Conservation (phyloP, 2,888 invertebrate species). For the Hirtodrosophila histrioides region DNA sequence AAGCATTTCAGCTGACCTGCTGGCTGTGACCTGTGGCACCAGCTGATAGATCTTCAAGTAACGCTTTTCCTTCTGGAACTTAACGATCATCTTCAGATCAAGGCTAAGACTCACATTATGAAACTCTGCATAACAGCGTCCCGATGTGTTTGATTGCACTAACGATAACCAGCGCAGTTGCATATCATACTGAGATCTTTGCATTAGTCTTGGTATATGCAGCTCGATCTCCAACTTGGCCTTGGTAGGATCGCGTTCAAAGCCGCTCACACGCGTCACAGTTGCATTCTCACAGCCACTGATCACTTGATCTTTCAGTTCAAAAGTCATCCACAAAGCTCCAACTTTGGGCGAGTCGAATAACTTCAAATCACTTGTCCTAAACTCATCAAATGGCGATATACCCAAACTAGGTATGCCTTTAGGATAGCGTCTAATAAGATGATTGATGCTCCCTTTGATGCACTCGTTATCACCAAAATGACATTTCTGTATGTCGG, state of each 20-base stretch:
- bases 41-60: conserved; percentile 24
- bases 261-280: conserved; percentile 28
- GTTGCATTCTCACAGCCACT: conserved; percentile 41
- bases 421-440: conserved; percentile 26
- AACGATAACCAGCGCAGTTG: conserved; percentile 16
- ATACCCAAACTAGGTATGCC: conserved; percentile 27
- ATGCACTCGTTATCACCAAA: conserved; percentile 43
- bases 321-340: conserved; percentile 17
- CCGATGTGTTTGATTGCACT: conserved; percentile 21
- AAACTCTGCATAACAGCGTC: conserved; percentile 18
- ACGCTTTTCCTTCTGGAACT: conserved; percentile 29
- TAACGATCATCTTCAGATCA: conserved; percentile 20
- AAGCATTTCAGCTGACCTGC: conserved; percentile 15
- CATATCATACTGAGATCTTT: conserved; percentile 24
- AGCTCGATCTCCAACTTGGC: conserved; percentile 13
- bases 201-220: conserved; percentile 14
- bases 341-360: conserved; percentile 14
- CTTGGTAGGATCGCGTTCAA: conserved; percentile 34
- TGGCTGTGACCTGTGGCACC: conserved; percentile 3
- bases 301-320: conserved; percentile 10
- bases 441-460: conserved; percentile 24
- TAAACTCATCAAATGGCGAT: conserved; percentile 21
- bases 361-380: conserved; percentile 12
- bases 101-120: conserved; percentile 25
- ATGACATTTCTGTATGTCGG: conserved; percentile 34